Conservation (phyloP, 2,888 invertebrate species). For the Gortyna flavago region DNA sequence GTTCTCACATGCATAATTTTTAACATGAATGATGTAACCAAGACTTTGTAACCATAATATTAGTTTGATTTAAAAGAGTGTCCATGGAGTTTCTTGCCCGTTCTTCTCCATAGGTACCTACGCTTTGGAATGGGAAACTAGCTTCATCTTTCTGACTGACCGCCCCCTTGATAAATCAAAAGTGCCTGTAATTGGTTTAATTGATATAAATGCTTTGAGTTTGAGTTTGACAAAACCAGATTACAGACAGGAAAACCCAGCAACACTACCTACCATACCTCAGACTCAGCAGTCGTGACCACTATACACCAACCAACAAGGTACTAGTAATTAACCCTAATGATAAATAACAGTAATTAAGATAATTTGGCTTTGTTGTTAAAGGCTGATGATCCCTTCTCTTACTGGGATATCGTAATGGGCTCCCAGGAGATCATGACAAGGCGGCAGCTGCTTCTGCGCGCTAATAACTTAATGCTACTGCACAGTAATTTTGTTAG, state of each 20-base stretch:
- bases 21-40: too few relatives aligned
- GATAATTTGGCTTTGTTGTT: constrained; percentile 24
- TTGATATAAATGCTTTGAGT: too few relatives aligned
- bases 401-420: constrained; percentile 35
- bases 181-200: too few relatives aligned
- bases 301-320: neutral
- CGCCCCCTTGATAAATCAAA: too few relatives aligned
- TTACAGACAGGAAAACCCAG: neutral
- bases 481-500: constrained; percentile 32
- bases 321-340: constrained; percentile 20
- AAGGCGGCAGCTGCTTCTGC: constrained; percentile 20
- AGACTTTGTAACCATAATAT: too few relatives aligned
- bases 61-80: too few relatives aligned
- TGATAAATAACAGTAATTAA: constrained; percentile 50
- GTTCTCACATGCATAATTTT: too few relatives aligned
- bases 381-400: constrained; percentile 34
- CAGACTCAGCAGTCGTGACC: neutral
- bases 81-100: too few relatives aligned
- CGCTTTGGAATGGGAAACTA: too few relatives aligned
- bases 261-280: neutral
- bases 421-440: constrained; percentile 42
- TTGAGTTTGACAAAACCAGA: too few relatives aligned
- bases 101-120: too few relatives aligned
- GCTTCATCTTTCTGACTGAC: too few relatives aligned
- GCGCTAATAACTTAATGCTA: constrained; percentile 31